Evolutionary conservation across 2,797 vertebrate species (phyloP).

Genomic region (Tenualosa thibaudeaui): DNA sequence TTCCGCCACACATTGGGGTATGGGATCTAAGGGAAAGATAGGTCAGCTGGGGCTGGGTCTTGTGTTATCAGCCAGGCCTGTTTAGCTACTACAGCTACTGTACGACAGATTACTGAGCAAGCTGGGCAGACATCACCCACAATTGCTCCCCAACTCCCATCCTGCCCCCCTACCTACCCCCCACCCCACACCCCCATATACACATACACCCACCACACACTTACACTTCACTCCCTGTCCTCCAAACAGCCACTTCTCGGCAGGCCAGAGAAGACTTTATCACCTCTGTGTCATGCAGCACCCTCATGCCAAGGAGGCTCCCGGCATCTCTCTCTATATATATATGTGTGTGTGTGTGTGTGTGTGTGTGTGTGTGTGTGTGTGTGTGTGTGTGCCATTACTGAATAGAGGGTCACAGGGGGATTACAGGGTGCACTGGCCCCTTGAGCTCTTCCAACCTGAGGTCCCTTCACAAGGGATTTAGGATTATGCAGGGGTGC

Average conservation of each 20-base stretch:
- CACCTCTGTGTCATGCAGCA: neutral
- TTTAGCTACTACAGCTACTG: neutral
- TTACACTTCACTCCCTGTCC: neutral
- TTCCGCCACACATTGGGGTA: too few species aligned
- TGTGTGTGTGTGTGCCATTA: neutral
- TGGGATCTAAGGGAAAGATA: neutral
- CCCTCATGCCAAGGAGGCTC: neutral
- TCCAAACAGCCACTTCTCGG: neutral
- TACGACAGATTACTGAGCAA: neutral
- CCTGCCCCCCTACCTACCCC: neutral
- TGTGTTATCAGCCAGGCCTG: neutral
- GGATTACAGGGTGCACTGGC: slow-evolving; percentile 18
- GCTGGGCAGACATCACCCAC: neutral
- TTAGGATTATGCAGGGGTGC: slow-evolving; percentile 36
- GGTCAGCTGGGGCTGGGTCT: neutral
- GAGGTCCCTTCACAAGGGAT: slow-evolving; percentile 28
- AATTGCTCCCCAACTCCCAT: neutral
- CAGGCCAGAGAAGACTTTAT: neutral
- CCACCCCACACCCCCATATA: too few species aligned
- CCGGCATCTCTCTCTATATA: neutral
- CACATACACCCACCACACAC: neutral
- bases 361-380: slow-evolving; percentile 22
- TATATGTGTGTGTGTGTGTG: neutral
- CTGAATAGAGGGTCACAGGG: neutral
- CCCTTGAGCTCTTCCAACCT: slow-evolving; percentile 31